phyloP scores from a whole-genome alignment of 2,888 invertebrate species.

The Brachynemurus nebulosus region DNA sequence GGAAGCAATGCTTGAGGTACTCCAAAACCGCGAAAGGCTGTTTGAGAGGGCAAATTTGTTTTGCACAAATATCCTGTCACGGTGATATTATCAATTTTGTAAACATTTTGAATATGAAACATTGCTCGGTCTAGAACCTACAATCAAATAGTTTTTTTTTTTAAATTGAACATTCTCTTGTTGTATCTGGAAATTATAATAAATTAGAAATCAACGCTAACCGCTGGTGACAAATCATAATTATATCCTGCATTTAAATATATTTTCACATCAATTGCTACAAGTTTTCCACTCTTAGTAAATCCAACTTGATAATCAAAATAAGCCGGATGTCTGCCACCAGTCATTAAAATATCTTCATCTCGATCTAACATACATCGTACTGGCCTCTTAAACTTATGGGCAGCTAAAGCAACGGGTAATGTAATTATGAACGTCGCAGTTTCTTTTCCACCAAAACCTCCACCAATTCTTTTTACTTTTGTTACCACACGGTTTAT shows the following conservation, averaged over 20 bases:
- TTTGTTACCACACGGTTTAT: slow-evolving; percentile 59
- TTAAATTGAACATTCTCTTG: background rate
- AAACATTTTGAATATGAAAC: slow-evolving; percentile 72
- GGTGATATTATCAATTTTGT: slow-evolving; percentile 59
- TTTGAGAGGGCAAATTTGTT: slow-evolving; percentile 85
- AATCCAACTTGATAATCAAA: slow-evolving; percentile 75
- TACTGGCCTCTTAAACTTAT: slow-evolving; percentile 62
- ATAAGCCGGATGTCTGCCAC: slow-evolving; percentile 80
- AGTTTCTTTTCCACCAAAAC: slow-evolving; percentile 92
- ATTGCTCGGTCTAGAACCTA: slow-evolving; percentile 73
- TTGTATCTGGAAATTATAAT: background rate
- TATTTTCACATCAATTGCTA: slow-evolving; percentile 55
- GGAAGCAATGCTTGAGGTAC: slow-evolving; percentile 85
- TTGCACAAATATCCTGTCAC: slow-evolving; percentile 62
- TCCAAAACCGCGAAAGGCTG: slow-evolving; percentile 87
- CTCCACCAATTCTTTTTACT: slow-evolving; percentile 84
- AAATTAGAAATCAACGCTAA: slow-evolving; percentile 30
- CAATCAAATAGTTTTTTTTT: no score
- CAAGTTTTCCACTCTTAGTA: slow-evolving; percentile 57
- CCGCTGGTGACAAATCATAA: slow-evolving; percentile 63
- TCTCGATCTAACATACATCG: slow-evolving; percentile 83
- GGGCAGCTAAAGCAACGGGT: slow-evolving; percentile 70
- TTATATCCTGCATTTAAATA: slow-evolving; percentile 78
- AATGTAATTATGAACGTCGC: slow-evolving; percentile 47
- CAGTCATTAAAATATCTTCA: slow-evolving; percentile 85